A percentile compares a stretch with the other conserved stretches of the same genome.
Conservation (phyloP, 2,888 invertebrate species). For the Latheticus oryzae region DNA sequence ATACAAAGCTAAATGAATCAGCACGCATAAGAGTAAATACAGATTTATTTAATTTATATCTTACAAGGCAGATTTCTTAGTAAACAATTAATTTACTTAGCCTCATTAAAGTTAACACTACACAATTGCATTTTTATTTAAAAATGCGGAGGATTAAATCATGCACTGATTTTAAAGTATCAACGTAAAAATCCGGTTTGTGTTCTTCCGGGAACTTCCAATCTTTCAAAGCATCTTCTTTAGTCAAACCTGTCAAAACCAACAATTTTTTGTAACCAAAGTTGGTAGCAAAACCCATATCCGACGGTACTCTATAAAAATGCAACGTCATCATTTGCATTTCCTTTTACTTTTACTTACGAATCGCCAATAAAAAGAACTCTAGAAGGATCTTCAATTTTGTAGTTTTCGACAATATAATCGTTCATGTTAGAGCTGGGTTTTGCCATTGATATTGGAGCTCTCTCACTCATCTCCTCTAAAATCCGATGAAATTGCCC, state of each 20-base stretch:
- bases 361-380: slow-evolving; percentile 88
- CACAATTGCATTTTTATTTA: too few relatives aligned
- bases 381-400: slow-evolving; percentile 71
- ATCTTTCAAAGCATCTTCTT: slow-evolving; percentile 45
- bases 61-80: too few relatives aligned
- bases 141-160: too few relatives aligned
- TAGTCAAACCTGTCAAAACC: slow-evolving; percentile 74
- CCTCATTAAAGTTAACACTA: too few relatives aligned
- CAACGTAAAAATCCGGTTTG: slow-evolving; percentile 67
- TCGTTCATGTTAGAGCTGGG: slow-evolving; percentile 66
- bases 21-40: too few relatives aligned
- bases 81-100: too few relatives aligned
- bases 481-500: slow-evolving; percentile 66
- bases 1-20: too few relatives aligned
- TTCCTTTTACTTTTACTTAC: slow-evolving; percentile 66
- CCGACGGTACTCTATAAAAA: slow-evolving; percentile 73
- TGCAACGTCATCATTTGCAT: too few relatives aligned
- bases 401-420: slow-evolving; percentile 69
- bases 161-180: slow-evolving; percentile 43
- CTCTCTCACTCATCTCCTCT: slow-evolving; percentile 61
- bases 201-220: slow-evolving; percentile 66
- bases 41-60: too few relatives aligned
- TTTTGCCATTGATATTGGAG: slow-evolving; percentile 67
- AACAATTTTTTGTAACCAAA: slow-evolving; percentile 80
- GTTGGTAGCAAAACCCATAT: slow-evolving; percentile 81